phyloP scores from a whole-genome alignment of 2,888 invertebrate species.

The Drosophila neonasuta region DNA sequence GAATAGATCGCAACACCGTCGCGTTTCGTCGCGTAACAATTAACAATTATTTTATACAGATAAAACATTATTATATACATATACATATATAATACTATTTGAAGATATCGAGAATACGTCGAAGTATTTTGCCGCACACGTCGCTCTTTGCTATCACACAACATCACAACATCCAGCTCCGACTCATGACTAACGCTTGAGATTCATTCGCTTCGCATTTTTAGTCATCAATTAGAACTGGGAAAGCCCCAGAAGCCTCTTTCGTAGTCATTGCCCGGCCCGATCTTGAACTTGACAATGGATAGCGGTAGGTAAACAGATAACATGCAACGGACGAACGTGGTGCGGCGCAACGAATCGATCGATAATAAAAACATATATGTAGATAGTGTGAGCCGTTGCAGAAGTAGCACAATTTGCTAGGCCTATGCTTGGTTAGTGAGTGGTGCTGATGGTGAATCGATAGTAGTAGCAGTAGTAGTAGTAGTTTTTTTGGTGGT shows the following conservation, averaged over 20 bases:
- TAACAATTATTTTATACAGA: constrained; percentile 57
- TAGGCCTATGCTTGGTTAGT: constrained; percentile 58
- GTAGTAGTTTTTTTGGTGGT: constrained; percentile 19
- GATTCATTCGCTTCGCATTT: constrained; percentile 8
- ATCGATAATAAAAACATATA: constrained; percentile 12
- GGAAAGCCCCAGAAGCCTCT: constrained; percentile 17
- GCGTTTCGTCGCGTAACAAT: constrained; percentile 31
- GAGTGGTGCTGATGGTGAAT: constrained; percentile 65
- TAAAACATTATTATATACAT: constrained; percentile 39
- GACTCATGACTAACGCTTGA: constrained; percentile 37
- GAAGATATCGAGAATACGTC: constrained; percentile 52
- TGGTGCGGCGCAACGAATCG: constrained; percentile 27
- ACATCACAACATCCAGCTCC: constrained; percentile 26
- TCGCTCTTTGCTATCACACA: constrained; percentile 34
- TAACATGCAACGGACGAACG: constrained; percentile 15
- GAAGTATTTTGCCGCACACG: constrained; percentile 31
- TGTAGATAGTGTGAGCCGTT: constrained; percentile 39
- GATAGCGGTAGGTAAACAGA: not conserved
- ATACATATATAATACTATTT: constrained; percentile 52
- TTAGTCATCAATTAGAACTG: constrained; percentile 43
- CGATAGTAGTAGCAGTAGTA: constrained; percentile 49
- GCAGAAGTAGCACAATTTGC: constrained; percentile 28
- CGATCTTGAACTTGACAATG: constrained; percentile 28
- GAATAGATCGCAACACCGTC: constrained; percentile 28
- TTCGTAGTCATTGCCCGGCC: constrained; percentile 13